Percentiles rank a stretch among this genome's conserved stretches.
These are phyloP conservation scores for Ostrea edulis DNA, from an alignment of 1,140 invertebrate species.

Conservation along the genomic window DNA sequence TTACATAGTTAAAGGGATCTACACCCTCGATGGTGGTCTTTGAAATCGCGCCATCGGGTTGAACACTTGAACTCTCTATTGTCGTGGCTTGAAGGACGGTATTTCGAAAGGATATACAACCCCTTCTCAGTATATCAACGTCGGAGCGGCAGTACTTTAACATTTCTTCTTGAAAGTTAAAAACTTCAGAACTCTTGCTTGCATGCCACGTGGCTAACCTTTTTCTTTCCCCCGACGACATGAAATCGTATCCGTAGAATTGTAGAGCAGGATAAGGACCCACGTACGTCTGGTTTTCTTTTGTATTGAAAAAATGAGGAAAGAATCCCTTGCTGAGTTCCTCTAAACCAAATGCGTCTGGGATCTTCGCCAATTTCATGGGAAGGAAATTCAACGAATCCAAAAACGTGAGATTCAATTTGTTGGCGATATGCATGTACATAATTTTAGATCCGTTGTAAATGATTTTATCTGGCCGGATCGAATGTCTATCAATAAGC, in stretches of 20 bases:
- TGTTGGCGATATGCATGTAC: conserved; percentile 49
- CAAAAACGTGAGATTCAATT: conserved; percentile 49
- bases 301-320: conserved; percentile 57
- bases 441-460: conserved; percentile 54
- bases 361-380: conserved; percentile 55
- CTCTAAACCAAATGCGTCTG: conserved; percentile 49
- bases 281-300: conserved; percentile 50
- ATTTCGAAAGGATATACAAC: conserved; percentile 53
- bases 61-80: conserved; percentile 20
- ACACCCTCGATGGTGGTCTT: conserved; percentile 16
- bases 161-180: conserved; percentile 54
- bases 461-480: conserved; percentile 5
- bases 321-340: conserved; percentile 61
- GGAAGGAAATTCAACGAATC: conserved; percentile 59
- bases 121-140: conserved; percentile 55
- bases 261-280: conserved; percentile 54
- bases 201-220: conserved; percentile 55
- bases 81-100: conserved; percentile 43
- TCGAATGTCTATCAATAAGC: conserved; percentile 41
- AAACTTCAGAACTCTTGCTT: conserved; percentile 45
- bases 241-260: conserved; percentile 52
- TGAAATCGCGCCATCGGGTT: conserved; percentile 38
- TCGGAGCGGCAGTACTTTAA: conserved; percentile 53
- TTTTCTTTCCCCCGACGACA: conserved; percentile 43
- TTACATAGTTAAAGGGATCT: conserved; percentile 45